Base-by-base conservation (phyloP, 1,140 invertebrate species). In the Zeugodacus cucurbitae region DNA sequence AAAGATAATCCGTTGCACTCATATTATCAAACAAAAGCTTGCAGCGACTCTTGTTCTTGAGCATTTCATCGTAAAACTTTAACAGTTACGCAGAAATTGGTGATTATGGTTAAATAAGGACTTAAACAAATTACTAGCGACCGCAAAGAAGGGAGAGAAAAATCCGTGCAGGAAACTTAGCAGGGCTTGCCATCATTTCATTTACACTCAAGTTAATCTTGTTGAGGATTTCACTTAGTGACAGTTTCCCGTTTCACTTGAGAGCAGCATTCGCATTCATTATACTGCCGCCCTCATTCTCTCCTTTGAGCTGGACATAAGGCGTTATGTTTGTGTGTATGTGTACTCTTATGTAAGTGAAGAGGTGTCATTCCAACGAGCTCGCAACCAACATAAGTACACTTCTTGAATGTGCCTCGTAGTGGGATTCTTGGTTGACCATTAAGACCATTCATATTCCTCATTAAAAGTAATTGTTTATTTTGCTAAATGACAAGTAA, bases 381-480 rank as follows among this genome's bases (percentile, higher is more conserved):
- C 11, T 34, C 29, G 10, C 11, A 32, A 17, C 26, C 26, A 67
- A 32, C 29, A 3, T 29, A 32, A 67, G 62, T 20, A 32, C 62
- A 26, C 29, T 74, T 32, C 29, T 20, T 14, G 34, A 7, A 4
- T 74, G 17, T 7, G 22, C 32, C 22, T n/a, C 6, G 37, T 41
- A 74, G 34, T 37, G 32, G 32, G 17, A 64, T 74, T 41, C 67
- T 22, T 14, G 2, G 34, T 37, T 74, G 22, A 22, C 67, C 67
- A 32, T 74, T 37, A 32, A 41, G 32, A 41, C 32, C 32, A 74
- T 74, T 74, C 32, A 41, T 37, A 10, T 74, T 41, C 5, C 67
- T 37, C 67, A n/a, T 74, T 41, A 41, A 74, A 37, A 74, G 67
- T 74, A 74, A 74, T 41, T 74, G 67, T 74, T 74, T 22, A n/a